Evolutionary conservation across 2,888 invertebrate genomes (phyloP), one percentile per base, ranked within the genome.

Genomic region (Lasioglossum malachurum): DNA sequence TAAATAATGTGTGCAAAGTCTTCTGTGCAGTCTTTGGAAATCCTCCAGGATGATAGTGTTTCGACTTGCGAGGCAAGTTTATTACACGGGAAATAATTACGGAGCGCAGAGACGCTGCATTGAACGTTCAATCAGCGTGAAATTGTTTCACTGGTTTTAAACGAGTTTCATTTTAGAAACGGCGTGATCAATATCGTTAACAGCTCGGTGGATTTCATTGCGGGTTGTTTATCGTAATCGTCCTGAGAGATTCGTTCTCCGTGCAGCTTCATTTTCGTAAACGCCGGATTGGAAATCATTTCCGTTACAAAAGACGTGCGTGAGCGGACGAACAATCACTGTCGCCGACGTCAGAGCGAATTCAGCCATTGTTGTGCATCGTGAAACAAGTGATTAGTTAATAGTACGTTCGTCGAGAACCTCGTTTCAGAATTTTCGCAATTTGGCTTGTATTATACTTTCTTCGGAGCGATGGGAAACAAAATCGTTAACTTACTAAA

Each of bases 291-390:
- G 64, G 19, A 75, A 71, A 80, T 71, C 71, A 46, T 74, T 80
- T 84, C 74, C 86, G 80, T 80, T 84, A 71, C 16, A 67, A 64
- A 19, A 69, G 53, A 3, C n/a, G 53, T 38, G 76, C 86, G 84
- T 86, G 84, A 75, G 84, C 35, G 46, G 86, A 64, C 53, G 27
- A 75, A 74, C 27, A 80, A 84, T 78, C 60, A 74, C 75, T 64
- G 16, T 23, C 46, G 27, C 10, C 7, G 27, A 78, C 71, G 80
- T 79, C 75, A 79, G n/a, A 27, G 49, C 19, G 64, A 38, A 3
- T 75, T 74, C 10, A 64, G 10, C 35, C 12, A 10, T 31, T 23
- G 27, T 74, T 53, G 14, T 12, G 31, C 35, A 23, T 35, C 35
- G 35, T 14, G 53, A n/a, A 64, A 23, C 12, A 14, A 14, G 35